Conservation (phyloP, 1,140 invertebrate species). For the Eumaeus atala region DNA sequence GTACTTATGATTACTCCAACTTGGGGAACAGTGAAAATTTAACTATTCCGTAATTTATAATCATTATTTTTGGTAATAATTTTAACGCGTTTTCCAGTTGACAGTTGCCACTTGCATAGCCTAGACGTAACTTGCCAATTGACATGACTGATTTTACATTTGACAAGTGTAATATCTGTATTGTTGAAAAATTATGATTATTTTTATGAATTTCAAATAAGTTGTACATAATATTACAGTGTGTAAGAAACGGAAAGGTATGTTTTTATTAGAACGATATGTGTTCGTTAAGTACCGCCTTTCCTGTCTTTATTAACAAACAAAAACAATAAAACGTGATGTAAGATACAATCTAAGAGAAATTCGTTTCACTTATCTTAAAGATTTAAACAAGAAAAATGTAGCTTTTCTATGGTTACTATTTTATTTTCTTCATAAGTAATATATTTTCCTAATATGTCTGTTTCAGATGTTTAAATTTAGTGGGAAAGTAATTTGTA, state of each 20-base stretch:
- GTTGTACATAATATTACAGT: not conserved
- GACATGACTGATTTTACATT: too few relatives aligned
- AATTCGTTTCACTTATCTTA: not conserved
- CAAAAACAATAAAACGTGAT: slow-evolving; percentile 3
- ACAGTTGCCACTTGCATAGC: too few relatives aligned
- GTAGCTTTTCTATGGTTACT: not conserved
- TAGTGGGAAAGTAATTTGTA: slow-evolving; percentile 61
- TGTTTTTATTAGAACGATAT: not conserved
- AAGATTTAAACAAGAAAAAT: not conserved
- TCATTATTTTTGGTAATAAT: too few relatives aligned
- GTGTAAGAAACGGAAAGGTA: not conserved
- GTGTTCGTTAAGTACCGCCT: not conserved
- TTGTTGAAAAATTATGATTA: slow-evolving; percentile 6
- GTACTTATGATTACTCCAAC: too few relatives aligned
- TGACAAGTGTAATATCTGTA: too few relatives aligned
- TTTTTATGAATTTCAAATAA: not conserved
- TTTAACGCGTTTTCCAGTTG: too few relatives aligned
- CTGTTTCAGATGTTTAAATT: slow-evolving; percentile 66
- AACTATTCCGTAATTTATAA: too few relatives aligned
- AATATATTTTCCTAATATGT: not conserved
- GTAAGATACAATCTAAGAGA: not conserved
- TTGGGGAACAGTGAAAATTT: too few relatives aligned
- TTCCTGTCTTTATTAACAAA: not conserved
- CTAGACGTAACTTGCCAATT: too few relatives aligned
- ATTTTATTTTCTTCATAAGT: not conserved